phyloP scores from a whole-genome alignment of 1,140 invertebrate genomes.

The Rhyzopertha dominica region DNA sequence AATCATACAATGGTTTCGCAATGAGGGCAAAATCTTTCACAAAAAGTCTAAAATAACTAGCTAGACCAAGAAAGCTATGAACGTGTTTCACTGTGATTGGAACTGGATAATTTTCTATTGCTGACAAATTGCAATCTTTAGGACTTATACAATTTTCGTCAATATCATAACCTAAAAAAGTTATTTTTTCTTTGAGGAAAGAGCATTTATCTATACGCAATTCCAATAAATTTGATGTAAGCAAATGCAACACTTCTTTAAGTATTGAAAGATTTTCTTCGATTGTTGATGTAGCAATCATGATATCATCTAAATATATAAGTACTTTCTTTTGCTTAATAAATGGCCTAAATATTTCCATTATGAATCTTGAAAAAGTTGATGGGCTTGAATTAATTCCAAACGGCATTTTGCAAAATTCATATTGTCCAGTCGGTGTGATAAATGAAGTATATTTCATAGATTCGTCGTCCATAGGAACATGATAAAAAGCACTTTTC shows the following conservation, averaged over 20 bases:
- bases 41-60: constrained; percentile 33
- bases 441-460: constrained; percentile 25
- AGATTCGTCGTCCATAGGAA: constrained; percentile 30
- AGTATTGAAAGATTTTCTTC: not conserved
- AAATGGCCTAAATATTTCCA: constrained; percentile 14
- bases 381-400: constrained; percentile 23
- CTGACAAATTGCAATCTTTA: not conserved
- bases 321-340: constrained; percentile 22
- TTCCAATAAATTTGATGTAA: constrained; percentile 1
- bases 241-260: constrained; percentile 1
- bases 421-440: constrained; percentile 27
- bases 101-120: constrained; percentile 13
- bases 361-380: constrained; percentile 25
- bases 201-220: constrained; percentile 10
- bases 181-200: constrained; percentile 7
- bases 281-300: constrained; percentile 23
- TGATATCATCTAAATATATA: constrained; percentile 37
- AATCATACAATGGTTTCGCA: constrained; percentile 21
- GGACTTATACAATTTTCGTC: constrained; percentile 1
- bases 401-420: constrained; percentile 29
- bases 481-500: constrained; percentile 30
- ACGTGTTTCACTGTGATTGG: constrained; percentile 29
- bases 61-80: constrained; percentile 30
- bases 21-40: constrained; percentile 25
- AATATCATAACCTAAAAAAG: constrained; percentile 13